phyloP scores from a whole-genome alignment of 53 echinoderm and acorn worm genomes.

The Paracentrotus lividus region DNA sequence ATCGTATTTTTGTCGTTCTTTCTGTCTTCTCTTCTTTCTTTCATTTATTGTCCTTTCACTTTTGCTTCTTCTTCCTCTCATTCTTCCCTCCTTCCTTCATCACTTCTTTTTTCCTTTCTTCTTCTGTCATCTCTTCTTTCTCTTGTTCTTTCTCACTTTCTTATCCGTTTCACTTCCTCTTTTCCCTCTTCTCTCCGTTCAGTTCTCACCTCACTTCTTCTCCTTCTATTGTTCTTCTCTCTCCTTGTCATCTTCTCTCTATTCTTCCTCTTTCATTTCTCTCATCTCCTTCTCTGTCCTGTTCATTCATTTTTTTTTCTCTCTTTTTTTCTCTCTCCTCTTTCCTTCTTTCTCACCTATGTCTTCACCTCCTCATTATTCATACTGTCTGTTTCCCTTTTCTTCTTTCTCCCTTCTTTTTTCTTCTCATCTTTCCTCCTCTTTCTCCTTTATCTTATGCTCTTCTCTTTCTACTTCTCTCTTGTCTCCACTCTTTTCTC shows the following conservation, averaged over 20 bases:
- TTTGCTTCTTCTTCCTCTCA: background rate
- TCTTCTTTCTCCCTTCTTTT: too few relatives aligned
- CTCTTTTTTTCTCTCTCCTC: background rate
- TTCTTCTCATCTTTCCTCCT: too few relatives aligned
- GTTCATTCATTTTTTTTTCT: background rate
- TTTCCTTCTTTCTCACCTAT: background rate
- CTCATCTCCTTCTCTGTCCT: background rate
- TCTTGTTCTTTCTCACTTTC: background rate
- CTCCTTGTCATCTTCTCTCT: background rate
- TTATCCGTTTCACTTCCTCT: background rate
- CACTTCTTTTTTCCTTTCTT: background rate
- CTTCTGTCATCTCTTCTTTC: background rate
- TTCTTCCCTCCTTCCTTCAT: too few relatives aligned
- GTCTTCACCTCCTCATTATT: too few relatives aligned
- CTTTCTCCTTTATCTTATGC: too few relatives aligned
- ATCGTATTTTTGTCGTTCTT: background rate
- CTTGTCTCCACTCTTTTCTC: too few relatives aligned
- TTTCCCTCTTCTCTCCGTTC: background rate
- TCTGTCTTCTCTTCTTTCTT: background rate
- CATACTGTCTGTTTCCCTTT: too few relatives aligned
- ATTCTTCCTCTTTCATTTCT: too few relatives aligned
- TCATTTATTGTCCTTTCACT: background rate
- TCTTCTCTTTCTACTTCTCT: too few relatives aligned
- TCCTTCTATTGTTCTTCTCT: background rate
- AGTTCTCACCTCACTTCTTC: background rate